Evolutionary conservation across 2,888 invertebrate genomes (phyloP).

Genomic region (Schizaphis graminum): DNA sequence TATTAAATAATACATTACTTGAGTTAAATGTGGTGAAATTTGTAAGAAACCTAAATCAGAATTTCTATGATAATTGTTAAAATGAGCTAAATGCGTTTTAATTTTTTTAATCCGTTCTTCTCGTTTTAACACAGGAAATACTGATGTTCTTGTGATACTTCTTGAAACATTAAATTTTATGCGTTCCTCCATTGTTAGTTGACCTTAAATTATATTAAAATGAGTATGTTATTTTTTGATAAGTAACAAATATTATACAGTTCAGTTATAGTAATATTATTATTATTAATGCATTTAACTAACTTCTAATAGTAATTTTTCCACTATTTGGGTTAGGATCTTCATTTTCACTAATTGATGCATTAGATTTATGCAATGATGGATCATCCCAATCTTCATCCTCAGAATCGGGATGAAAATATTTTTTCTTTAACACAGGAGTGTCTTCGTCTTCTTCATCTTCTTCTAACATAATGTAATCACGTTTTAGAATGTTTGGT

Average conservation of each 20-base stretch:
- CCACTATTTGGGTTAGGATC: background rate
- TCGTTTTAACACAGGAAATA: slow-evolving; percentile 46
- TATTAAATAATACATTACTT: slow-evolving; percentile 33
- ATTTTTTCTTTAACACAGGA: slow-evolving; percentile 57
- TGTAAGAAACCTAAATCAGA: slow-evolving; percentile 44
- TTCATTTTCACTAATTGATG: slow-evolving; percentile 41
- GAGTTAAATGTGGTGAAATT: slow-evolving; percentile 61
- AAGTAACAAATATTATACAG: background rate
- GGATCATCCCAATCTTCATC: slow-evolving; percentile 64
- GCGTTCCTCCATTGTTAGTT: slow-evolving; percentile 58
- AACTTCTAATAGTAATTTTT: slow-evolving; percentile 49
- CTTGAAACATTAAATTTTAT: slow-evolving; percentile 57
- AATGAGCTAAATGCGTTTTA: slow-evolving; percentile 45
- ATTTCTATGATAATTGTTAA: slow-evolving; percentile 37
- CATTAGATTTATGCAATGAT: slow-evolving; percentile 30
- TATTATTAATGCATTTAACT: background rate
- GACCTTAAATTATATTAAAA: slow-evolving; percentile 27
- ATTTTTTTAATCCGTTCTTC: slow-evolving; percentile 59
- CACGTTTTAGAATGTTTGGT: slow-evolving; percentile 54
- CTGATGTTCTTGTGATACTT: slow-evolving; percentile 44
- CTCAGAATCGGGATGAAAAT: slow-evolving; percentile 58
- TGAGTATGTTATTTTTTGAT: background rate
- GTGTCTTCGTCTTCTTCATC: slow-evolving; percentile 56
- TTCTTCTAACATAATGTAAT: slow-evolving; percentile 52
- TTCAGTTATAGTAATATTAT: background rate